phyloP scores from a whole-genome alignment of 2,888 invertebrate genomes.

The Rosalia funebris region DNA sequence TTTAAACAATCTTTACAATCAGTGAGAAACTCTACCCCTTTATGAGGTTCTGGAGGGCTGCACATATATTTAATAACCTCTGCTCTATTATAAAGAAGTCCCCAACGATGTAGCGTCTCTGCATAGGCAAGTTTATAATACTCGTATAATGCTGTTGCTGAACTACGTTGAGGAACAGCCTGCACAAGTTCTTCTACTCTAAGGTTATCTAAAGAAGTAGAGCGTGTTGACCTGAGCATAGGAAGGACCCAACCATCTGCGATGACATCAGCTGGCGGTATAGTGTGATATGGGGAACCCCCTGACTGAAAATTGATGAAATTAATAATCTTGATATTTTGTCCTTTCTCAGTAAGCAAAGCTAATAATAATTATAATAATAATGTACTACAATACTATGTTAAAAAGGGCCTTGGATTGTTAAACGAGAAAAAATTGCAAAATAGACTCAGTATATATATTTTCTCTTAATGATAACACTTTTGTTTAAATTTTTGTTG shows the following conservation, averaged over 20 bases:
- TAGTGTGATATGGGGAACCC: conserved; percentile 91
- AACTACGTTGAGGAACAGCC: conserved; percentile 47
- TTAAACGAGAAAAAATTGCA: too few species aligned
- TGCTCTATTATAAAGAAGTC: conserved; percentile 62
- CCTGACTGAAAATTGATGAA: conserved; percentile 68
- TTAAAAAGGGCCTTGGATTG: too few species aligned
- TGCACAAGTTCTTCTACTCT: conserved; percentile 62
- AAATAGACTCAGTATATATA: too few species aligned
- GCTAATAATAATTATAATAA: too few species aligned
- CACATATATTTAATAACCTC: conserved; percentile 71
- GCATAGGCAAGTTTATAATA: conserved; percentile 89
- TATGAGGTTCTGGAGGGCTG: conserved; percentile 60
- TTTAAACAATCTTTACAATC: conserved; percentile 78
- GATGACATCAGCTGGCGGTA: conserved; percentile 80
- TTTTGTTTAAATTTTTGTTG: too few species aligned
- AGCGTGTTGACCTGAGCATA: conserved; percentile 74
- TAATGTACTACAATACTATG: too few species aligned
- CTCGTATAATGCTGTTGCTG: conserved; percentile 73
- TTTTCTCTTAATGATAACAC: too few species aligned
- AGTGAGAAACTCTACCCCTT: conserved; percentile 76
- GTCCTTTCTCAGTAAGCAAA: background rate
- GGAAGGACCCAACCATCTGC: conserved; percentile 82
- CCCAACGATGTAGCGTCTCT: conserved; percentile 79
- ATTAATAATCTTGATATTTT: background rate
- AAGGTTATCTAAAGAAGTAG: conserved; percentile 83